Base-by-base conservation (phyloP, 2,888 invertebrate species). In the Steinernema hermaphroditum region DNA sequence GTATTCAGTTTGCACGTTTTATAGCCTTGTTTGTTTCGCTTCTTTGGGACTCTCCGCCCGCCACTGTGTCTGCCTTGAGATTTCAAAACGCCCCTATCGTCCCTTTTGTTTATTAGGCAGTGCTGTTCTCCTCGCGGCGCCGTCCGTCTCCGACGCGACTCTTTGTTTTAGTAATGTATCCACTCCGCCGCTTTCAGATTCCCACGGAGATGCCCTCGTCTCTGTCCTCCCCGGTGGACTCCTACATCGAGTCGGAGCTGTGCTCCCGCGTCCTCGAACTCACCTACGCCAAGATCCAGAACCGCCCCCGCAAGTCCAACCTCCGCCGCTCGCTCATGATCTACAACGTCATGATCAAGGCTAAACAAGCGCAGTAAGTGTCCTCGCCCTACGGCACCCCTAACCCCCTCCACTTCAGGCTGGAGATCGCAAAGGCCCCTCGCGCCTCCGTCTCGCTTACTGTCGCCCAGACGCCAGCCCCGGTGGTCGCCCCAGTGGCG, bases 221-320 rank as follows among this genome's bases (percentile, higher is more conserved):
- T 4, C 37, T 12, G 6, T 37, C 37, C 37, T 49, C 49, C 12
- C 12, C 49, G 4, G 32, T 62, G 62, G 62, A 62, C 32, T 32
- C 62, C 29, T 62, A 62, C 62, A 62, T 62, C 62, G 62, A 62
- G 19, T 62, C 62, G 27, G 62, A 62, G 29, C 62, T 62, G 27
- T 62, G 62, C 62, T 27, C 62, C 62, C 62, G 62, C 14, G 62
- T 62, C 29, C 62, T 62, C 32, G 62, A 62, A 32, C 62, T 62
- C 62, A 62, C 62, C 62, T 62, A 62, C 62, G 27, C 62, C 32
- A 62, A 62, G 32, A 62, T 62, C 62, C 62, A 62, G 62, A 62
- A 62, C 62, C 62, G 62, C 9, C 62, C 62, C 4, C 62, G 62
- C 1, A 62, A 62, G 29, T 62, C 62, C 8, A 62, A 62, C 62